Percentiles rank a stretch among this genome's conserved stretches.
Conservation (phyloP, 2,797 vertebrate species). For the Eulemur coronatus region DNA sequence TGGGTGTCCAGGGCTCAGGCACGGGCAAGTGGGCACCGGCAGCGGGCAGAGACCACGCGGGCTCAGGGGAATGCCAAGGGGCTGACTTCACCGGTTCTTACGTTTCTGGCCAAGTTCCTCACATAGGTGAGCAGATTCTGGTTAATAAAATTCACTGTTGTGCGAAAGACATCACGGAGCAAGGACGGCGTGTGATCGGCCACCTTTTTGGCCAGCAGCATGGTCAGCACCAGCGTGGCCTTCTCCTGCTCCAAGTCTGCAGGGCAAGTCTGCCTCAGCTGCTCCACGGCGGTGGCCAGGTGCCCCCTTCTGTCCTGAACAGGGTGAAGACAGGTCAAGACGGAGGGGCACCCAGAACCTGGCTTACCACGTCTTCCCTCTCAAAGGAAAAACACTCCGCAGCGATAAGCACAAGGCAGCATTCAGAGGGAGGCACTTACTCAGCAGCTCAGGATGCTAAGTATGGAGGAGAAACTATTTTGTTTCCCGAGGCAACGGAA, state of each 20-base stretch:
- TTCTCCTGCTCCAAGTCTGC: conserved; percentile 86
- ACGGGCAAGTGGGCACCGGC: background rate
- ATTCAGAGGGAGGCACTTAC: no score
- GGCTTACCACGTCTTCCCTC: background rate
- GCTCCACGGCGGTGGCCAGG: conserved; percentile 82
- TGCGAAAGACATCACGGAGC: conserved; percentile 83
- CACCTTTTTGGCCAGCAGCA: conserved; percentile 91
- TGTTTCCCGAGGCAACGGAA: background rate
- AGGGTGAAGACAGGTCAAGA: background rate
- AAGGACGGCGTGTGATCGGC: conserved; percentile 84
- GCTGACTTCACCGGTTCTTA: conserved; percentile 40
- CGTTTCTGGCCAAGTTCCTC: conserved; percentile 65
- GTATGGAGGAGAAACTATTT: background rate
- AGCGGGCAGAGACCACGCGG: background rate
- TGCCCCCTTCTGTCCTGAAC: conserved; percentile 81
- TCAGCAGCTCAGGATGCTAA: background rate
- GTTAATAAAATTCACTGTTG: conserved; percentile 83
- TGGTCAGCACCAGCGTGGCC: conserved; percentile 85
- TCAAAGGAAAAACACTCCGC: background rate
- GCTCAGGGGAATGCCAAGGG: background rate
- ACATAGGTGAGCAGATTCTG: conserved; percentile 68
- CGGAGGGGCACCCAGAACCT: background rate
- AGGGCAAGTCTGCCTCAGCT: conserved; percentile 43
- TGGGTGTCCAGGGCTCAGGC: no score
- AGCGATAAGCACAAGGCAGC: background rate